Evolutionary conservation across 2,113 vertebrate genomes (phyloP).

Genomic region (Phaethon lepturus): DNA sequence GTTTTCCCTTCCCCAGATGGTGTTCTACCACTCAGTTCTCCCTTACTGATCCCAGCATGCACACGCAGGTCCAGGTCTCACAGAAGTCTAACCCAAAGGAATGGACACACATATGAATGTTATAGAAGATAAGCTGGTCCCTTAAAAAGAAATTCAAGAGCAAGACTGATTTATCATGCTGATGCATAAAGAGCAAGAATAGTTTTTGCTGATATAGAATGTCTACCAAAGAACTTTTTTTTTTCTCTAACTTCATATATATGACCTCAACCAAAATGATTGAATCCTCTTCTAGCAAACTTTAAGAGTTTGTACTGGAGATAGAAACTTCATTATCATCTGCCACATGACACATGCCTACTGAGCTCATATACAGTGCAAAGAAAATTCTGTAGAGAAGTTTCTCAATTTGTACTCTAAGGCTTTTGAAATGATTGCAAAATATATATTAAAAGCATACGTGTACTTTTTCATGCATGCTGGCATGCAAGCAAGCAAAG

Average conservation of each 20-base stretch:
- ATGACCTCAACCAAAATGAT: not conserved
- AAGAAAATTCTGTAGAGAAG: not conserved
- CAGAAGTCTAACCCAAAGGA: not conserved
- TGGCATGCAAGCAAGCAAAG: not conserved
- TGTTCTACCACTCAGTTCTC: not conserved
- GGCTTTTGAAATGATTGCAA: not conserved
- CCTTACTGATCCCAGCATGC: not conserved
- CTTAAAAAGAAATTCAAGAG: not conserved
- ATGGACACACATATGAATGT: not conserved
- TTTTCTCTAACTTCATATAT: not conserved
- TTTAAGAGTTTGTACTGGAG: not conserved
- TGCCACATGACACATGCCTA: not conserved
- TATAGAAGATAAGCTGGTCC: not conserved
- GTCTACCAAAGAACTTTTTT: not conserved
- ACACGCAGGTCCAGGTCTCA: accelerated
- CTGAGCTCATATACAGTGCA: not conserved
- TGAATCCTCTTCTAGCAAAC: not conserved
- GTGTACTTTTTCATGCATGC: not conserved
- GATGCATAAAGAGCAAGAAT: not conserved
- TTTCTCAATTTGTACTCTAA: not conserved
- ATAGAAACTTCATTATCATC: not conserved
- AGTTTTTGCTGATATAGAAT: not conserved
- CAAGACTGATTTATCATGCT: not conserved
- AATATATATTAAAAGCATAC: not conserved
- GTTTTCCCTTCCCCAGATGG: not conserved